Conservation (phyloP, 2,113 vertebrate genomes). For the Chloebia gouldiae region DNA sequence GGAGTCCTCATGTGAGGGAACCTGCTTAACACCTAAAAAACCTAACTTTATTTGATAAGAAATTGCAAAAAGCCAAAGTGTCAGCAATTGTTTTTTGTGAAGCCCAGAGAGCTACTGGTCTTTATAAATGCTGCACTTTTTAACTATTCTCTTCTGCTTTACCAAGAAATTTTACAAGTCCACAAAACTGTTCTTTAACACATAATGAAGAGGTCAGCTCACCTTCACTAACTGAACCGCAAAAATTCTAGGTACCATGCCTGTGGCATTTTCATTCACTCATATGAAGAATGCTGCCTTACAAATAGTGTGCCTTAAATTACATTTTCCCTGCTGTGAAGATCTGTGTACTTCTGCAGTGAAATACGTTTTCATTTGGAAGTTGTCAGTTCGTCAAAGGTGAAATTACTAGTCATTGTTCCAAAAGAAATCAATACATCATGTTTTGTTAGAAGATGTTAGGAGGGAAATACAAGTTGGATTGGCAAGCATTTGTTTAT, state of each 20-base stretch:
- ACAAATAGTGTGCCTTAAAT: conserved; percentile 37
- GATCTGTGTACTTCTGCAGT: conserved; percentile 34
- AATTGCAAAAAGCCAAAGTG: background rate
- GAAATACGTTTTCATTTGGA: conserved; percentile 59
- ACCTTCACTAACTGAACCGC: background rate
- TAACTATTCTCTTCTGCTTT: background rate
- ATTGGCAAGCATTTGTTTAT: background rate
- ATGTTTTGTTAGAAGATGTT: conserved; percentile 12
- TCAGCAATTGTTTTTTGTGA: background rate
- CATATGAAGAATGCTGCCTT: conserved; percentile 5
- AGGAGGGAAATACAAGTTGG: background rate
- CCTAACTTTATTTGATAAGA: background rate
- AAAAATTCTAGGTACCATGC: background rate
- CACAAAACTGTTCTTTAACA: background rate
- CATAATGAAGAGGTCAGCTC: conserved; percentile 8
- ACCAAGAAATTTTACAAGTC: background rate
- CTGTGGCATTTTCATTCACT: conserved; percentile 22
- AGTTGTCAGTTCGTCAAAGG: conserved; percentile 48
- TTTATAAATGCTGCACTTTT: background rate
- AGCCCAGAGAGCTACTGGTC: background rate
- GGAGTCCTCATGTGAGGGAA: background rate
- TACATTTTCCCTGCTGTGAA: conserved; percentile 57
- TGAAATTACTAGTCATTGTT: conserved; percentile 47
- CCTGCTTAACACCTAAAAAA: background rate
- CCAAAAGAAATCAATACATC: conserved; percentile 37